These are phyloP conservation scores for Himalopsyche anomala DNA, from an alignment of 2,888 invertebrate species.

Conservation along the genomic window DNA sequence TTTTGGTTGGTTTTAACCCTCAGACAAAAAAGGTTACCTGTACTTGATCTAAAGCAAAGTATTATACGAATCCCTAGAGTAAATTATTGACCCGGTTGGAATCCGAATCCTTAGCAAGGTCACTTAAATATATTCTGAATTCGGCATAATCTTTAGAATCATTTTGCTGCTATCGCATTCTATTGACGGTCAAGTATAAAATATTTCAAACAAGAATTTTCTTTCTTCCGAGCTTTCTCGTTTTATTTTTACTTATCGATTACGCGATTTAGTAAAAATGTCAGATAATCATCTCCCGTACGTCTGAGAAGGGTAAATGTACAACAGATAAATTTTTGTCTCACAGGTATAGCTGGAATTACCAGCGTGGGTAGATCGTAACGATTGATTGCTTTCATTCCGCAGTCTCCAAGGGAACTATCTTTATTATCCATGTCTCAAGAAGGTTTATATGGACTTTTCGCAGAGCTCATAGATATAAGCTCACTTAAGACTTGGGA, in stretches of 20 bases:
- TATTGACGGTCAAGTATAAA: constrained; percentile 12
- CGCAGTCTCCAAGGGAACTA: constrained; percentile 46
- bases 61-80: too few species aligned
- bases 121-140: neutral
- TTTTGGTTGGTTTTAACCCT: too few species aligned
- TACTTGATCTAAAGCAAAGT: too few species aligned
- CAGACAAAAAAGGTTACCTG: too few species aligned
- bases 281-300: constrained; percentile 39
- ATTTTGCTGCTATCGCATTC: neutral
- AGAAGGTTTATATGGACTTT: constrained; percentile 32
- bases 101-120: neutral
- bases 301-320: constrained; percentile 39
- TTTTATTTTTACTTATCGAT: constrained; percentile 41
- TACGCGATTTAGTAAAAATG: constrained; percentile 31
- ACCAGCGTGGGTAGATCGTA: constrained; percentile 31
- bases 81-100: neutral
- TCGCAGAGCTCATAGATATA: neutral
- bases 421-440: constrained; percentile 48
- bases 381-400: constrained; percentile 62
- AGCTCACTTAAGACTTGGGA: neutral
- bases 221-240: neutral
- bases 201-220: constrained; percentile 19
- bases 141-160: constrained; percentile 1
- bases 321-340: constrained; percentile 32
- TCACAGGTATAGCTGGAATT: constrained; percentile 35